A percentile compares a stretch with the other conserved stretches of the same genome.
These are phyloP conservation scores for Hylomyscus alleni DNA, from an alignment of 2,797 vertebrate species.

Conservation along the genomic window DNA sequence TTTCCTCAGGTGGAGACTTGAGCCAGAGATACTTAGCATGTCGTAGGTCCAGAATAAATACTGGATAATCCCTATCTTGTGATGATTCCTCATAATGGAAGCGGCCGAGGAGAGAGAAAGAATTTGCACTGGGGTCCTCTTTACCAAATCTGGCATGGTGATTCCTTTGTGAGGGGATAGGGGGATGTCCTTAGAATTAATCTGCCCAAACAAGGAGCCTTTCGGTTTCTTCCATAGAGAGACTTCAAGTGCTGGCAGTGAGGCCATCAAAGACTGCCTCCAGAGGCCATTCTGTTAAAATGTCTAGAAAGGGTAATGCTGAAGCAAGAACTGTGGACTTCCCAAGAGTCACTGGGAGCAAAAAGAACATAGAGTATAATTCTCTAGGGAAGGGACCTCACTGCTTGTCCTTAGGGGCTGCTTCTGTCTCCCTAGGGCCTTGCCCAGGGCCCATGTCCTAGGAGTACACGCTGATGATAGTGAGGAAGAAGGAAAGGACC, in stretches of 20 bases:
- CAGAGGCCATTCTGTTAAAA: neutral
- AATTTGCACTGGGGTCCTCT: neutral
- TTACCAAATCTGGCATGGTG: neutral
- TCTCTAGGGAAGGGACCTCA: neutral
- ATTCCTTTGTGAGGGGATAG: neutral
- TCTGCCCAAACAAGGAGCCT: neutral
- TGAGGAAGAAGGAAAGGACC: neutral
- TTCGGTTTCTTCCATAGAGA: neutral
- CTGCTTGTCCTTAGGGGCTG: neutral
- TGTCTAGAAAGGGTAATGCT: neutral
- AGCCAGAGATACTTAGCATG: neutral
- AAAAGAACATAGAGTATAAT: neutral
- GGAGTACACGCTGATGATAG: neutral
- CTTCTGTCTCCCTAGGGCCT: neutral
- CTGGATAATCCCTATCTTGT: neutral
- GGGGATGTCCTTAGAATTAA: neutral
- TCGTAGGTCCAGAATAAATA: neutral
- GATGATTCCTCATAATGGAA: neutral
- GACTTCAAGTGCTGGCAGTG: neutral
- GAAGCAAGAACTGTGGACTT: neutral
- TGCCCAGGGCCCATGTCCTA: neutral
- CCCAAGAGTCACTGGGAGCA: neutral
- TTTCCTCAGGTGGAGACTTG: neutral
- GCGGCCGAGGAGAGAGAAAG: neutral
- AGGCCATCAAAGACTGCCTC: neutral